These are phyloP conservation scores for Desoria tigrina DNA, from an alignment of 2,888 invertebrate genomes.

Conservation along the genomic window DNA sequence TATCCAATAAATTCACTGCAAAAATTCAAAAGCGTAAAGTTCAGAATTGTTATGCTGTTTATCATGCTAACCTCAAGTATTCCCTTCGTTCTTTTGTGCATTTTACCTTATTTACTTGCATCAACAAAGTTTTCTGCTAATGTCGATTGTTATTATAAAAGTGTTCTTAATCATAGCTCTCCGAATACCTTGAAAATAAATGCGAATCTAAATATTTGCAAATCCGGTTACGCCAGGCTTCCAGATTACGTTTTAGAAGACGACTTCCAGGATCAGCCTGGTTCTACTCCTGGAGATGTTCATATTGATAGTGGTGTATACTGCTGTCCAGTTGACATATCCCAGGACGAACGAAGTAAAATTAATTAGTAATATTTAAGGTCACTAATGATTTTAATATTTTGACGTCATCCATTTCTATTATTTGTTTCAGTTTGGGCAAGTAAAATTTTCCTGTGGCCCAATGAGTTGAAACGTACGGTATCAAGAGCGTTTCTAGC, in stretches of 20 bases:
- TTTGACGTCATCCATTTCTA: background rate
- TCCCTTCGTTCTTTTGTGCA: too few relatives aligned
- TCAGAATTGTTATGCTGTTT: too few relatives aligned
- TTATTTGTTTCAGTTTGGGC: background rate
- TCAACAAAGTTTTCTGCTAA: background rate
- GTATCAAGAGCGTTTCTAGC: slow-evolving; percentile 30
- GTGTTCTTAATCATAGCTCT: background rate
- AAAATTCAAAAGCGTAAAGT: too few relatives aligned
- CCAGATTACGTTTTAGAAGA: background rate
- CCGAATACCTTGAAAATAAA: background rate
- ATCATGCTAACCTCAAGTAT: too few relatives aligned
- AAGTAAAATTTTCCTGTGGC: slow-evolving; percentile 21
- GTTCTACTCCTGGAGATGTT: too few relatives aligned
- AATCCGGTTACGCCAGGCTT: slow-evolving; percentile 2
- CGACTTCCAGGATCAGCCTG: background rate
- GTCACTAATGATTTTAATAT: background rate
- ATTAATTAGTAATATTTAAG: background rate
- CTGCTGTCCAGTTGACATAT: background rate
- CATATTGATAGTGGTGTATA: background rate
- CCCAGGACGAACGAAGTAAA: background rate
- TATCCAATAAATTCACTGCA: too few relatives aligned
- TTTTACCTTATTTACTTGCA: background rate
- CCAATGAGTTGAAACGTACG: slow-evolving; percentile 31
- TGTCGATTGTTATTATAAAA: slow-evolving; percentile 1
- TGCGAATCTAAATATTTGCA: background rate